These are phyloP conservation scores for Paracanthobrama guichenoti DNA, from an alignment of 2,113 vertebrate species.

Conservation along the genomic window DNA sequence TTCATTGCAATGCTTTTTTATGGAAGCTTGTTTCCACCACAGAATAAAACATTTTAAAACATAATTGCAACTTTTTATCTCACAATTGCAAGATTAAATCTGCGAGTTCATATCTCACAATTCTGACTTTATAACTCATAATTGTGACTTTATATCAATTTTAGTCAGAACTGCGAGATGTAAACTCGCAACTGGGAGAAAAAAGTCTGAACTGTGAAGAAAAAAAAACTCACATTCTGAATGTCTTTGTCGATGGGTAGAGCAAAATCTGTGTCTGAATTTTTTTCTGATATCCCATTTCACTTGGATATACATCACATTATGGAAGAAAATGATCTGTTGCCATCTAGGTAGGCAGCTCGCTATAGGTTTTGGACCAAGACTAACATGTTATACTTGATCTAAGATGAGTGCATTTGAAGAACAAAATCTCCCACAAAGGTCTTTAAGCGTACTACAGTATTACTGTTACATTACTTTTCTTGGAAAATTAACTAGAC, in stretches of 20 bases:
- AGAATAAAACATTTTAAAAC: no score
- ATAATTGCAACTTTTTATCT: no score
- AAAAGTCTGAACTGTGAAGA: no score
- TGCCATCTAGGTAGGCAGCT: neutral
- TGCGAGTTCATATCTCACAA: no score
- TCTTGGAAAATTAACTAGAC: neutral
- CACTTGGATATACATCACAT: neutral
- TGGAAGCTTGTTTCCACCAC: no score
- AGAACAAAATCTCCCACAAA: neutral
- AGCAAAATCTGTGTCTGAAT: neutral
- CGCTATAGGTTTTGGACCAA: neutral
- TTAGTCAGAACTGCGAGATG: no score
- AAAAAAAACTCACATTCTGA: neutral
- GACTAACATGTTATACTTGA: neutral
- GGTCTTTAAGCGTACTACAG: neutral
- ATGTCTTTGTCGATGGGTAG: neutral
- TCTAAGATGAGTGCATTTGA: neutral
- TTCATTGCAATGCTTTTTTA: no score
- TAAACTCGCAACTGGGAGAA: no score
- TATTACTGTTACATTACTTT: neutral
- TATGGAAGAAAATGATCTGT: neutral
- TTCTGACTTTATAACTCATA: no score
- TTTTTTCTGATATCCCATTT: neutral
- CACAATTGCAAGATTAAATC: no score
- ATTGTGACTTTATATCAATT: no score